Evolutionary conservation across 2,888 invertebrate species (phyloP), one percentile per base, ranked within the genome.

Genomic region (Aphidoletes aphidimyza): DNA sequence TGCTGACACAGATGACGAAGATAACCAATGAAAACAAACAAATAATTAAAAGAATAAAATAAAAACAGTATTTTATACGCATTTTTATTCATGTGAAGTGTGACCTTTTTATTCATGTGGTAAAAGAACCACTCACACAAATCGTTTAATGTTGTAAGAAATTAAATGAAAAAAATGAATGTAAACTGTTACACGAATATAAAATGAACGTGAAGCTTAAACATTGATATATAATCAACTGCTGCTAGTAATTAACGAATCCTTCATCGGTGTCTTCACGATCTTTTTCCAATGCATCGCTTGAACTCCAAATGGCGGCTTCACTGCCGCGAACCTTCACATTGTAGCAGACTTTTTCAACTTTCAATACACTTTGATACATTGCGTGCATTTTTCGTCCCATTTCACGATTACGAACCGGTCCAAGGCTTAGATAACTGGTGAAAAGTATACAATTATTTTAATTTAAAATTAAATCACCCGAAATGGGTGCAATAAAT

Each of bases 311-410:
- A 45, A 83, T 89, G 0, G 89, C 90, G 5, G 96, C 93, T 89
- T 97, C 97, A 0, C 94, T 94, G 0, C 96, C 95, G 37, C 96
- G 92, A 0, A 96, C 94, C 86, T 93, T 92, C 30, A 96, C 92
- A 14, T 94, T 94, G 87, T 96, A 97, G 88, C 95, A 95, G 0
- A 96, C 95, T 86, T 93, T 92, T 89, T 97, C 97, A 87, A 96
- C 95, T 90, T 97, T 97, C 0, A 91, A 87, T 69, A 97, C 91
- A 88, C 96, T 97, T 87, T 94, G 94, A 59, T 93, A 92, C 84
- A 96, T 91, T 0, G 93, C 93, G 54, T 91, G 90, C 83, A 94
- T 90, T 90, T 97, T 97, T 42, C 94, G 92, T 19, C 92, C 90
- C 59, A 96, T 89, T 87, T 96, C 95, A 84, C 92, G 91, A 42